Base-by-base conservation (phyloP, 2,113 vertebrate genomes). In the Ochotona princeps region DNA sequence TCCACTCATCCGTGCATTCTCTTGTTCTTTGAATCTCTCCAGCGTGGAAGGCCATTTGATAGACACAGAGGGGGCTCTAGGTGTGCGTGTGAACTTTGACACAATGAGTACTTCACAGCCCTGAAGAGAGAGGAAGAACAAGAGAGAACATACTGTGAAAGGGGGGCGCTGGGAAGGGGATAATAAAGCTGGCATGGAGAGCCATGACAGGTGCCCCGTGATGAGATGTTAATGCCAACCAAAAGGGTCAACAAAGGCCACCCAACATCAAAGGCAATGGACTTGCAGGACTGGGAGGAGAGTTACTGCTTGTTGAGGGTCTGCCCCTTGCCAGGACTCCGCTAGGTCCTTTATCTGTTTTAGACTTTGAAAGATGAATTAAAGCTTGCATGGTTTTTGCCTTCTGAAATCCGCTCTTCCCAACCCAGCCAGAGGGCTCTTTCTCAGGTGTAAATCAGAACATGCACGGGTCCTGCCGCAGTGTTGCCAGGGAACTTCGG, bases 351-450 rank as follows among this genome's bases (percentile, higher is more conserved):
- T 86, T 82, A 28, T 94, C 81, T 69, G 2, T 23, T 79, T 81
- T 20, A 20, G 23, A 44, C 74, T 82, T 90, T 85, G 89, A 95
- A 94, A 88, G 73, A 90, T 91, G 87, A 91, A 90, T 30, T 21
- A 74, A 63, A n/a, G 78, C 78, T 79, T 93, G 54, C n/a, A 25
- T 69, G 82, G 67, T 47, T 61, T 61, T 61, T 9, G 51, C 63
- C 57, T 61, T 94, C 74, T 91, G 89, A 88, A 69, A 35, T 85
- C 28, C 38, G 67, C 79, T 85, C 74, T 81, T 72, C 78, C 38
- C 63, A 44, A 14, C n/a, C 23, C 67, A 32, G 89, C 67, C 8
- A 0, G 90, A 35, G 83, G 83, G 69, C 70, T 65, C 47, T 15
- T 61, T 85, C 83, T 78, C 13, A 87, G 76, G 67, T 78, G 82